Conservation (phyloP, 2,113 vertebrate species). For the Otis tarda region DNA sequence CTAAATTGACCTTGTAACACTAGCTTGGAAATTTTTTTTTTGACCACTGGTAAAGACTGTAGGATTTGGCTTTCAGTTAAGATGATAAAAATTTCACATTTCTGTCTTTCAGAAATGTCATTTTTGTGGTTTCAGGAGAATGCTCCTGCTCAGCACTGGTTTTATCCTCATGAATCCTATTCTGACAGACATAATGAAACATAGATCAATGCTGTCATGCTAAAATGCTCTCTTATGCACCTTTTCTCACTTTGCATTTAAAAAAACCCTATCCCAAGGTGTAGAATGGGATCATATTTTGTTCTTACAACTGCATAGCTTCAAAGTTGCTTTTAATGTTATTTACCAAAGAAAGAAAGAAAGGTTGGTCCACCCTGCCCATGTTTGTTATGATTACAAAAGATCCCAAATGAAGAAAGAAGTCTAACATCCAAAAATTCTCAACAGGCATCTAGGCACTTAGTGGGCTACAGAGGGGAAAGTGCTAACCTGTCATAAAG, state of each 20-base stretch:
- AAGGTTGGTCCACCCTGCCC: neutral
- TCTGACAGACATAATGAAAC: conserved; percentile 10
- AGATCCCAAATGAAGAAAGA: neutral
- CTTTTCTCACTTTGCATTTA: neutral
- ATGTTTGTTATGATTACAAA: neutral
- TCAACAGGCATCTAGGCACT: neutral
- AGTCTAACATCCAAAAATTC: neutral
- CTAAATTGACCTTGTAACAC: neutral
- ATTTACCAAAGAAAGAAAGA: neutral
- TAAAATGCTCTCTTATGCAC: neutral
- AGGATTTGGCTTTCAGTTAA: neutral
- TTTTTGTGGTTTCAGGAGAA: neutral
- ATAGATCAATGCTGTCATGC: neutral
- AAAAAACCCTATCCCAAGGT: neutral
- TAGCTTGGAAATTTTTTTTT: neutral
- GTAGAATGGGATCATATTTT: neutral
- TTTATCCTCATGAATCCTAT: neutral
- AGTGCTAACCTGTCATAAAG: neutral
- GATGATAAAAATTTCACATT: neutral
- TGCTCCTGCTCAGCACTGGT: neutral
- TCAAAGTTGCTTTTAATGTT: neutral
- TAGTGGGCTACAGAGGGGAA: neutral
- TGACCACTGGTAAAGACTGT: neutral
- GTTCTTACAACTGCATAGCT: neutral
- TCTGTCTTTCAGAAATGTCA: neutral